Evolutionary conservation across 2,113 vertebrate genomes (phyloP), one percentile per base, ranked within the genome.

Genomic region (Aix galericulata): DNA sequence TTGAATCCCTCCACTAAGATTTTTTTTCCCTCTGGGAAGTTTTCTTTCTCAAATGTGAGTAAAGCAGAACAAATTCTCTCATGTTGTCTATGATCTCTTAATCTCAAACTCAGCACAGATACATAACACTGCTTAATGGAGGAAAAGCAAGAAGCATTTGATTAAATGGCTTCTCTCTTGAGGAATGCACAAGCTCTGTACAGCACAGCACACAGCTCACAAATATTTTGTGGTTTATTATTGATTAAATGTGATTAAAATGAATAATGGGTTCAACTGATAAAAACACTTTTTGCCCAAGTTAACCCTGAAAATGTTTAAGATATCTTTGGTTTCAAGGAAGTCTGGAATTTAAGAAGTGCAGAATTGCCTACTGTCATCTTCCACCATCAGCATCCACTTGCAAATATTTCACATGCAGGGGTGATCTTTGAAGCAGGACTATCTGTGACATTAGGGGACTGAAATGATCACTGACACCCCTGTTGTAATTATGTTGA

Each of bases 21-120:
- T 13, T 36, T 81, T 64, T 31, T 7, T 44, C 25, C 48, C 82
- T 23, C 32, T 8, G 50, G 79, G 88, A 96, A 91, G 40, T 93
- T 93, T 91, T 66, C 62, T 80, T 82, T 89, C 94, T 91, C 91
- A 88, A 90, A 69, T 77, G 68, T 83, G 85, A 96, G 85, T 69
- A 95, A 93, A 90, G 92, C 94, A 96, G 90, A 94, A 94, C 95
- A 93, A 96, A 95, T 93, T 92, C 80, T 95, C 91, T 89, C 86
- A 58, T 92, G 83, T 79, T 91, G 73, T 71, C 89, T 95, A 32
- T 84, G 89, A 97, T 95, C 94, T 86, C 82, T 89, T 83, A 80
- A 93, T 95, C 94, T 95, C 81, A 71, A 84, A 75, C 96, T 88
- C 93, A 76, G 81, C 92, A 93, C 56, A 82, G 91, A 94, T 79